Evolutionary conservation across 30 jellyfish, hydroid and myxozoan species (phyloP).

Genomic region (Turritopsis rubra): DNA sequence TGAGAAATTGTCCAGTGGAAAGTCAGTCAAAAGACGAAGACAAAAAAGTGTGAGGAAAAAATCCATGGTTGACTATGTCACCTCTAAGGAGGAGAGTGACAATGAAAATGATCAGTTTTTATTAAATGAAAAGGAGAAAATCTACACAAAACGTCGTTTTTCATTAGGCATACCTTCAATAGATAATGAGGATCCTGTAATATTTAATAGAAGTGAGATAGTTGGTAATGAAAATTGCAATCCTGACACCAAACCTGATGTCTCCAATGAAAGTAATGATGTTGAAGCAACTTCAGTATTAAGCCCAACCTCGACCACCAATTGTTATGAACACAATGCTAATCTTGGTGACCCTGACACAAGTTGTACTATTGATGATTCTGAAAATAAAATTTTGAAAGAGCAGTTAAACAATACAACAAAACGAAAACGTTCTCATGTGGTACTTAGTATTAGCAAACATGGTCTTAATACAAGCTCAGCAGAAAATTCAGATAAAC

Average conservation of each 20-base stretch:
- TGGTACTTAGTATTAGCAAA: background rate
- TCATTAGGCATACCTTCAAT: background rate
- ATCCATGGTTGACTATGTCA: background rate
- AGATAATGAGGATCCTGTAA: background rate
- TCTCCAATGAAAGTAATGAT: background rate
- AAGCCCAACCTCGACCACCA: background rate
- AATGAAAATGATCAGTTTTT: background rate
- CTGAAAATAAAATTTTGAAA: background rate
- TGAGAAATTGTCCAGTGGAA: slow-evolving; percentile 14
- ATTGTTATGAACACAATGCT: background rate
- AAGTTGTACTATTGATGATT: background rate
- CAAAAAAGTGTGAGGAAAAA: background rate
- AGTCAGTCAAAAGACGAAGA: background rate
- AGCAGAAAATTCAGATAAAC: background rate
- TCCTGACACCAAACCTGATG: background rate
- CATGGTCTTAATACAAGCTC: background rate
- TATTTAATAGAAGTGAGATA: background rate
- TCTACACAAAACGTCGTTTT: background rate
- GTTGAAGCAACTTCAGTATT: background rate
- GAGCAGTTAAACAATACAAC: background rate
- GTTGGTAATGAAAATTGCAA: background rate
- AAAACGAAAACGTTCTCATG: background rate
- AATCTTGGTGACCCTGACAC: background rate
- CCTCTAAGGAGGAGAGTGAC: background rate
- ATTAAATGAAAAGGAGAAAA: background rate